These are phyloP conservation scores for Apamea monoglypha DNA, from an alignment of 2,888 invertebrate genomes.

Conservation along the genomic window DNA sequence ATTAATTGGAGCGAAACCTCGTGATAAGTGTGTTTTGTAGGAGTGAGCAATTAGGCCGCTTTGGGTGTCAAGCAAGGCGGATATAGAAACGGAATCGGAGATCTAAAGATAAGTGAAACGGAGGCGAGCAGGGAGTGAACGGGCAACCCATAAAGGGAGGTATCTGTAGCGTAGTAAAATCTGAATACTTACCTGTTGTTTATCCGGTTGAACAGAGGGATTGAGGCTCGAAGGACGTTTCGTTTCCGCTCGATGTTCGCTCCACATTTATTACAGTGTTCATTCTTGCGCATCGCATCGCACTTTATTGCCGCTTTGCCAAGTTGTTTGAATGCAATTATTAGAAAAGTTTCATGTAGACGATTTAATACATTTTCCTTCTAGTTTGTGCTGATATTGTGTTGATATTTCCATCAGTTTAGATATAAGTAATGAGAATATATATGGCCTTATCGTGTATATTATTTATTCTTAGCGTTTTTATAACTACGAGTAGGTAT, in stretches of 20 bases:
- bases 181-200: constrained; percentile 66
- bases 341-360: constrained; percentile 57
- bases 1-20: constrained; percentile 64
- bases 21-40: constrained; percentile 62
- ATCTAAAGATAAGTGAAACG: constrained; percentile 61
- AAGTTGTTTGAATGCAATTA: constrained; percentile 58
- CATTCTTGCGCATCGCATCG: constrained; percentile 59
- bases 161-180: constrained; percentile 62
- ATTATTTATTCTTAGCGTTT: background rate
- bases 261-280: constrained; percentile 63
- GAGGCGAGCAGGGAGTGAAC: constrained; percentile 41
- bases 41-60: constrained; percentile 53
- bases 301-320: constrained; percentile 52
- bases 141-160: constrained; percentile 47
- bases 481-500: no score
- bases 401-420: constrained; percentile 26
- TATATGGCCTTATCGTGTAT: background rate
- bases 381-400: constrained; percentile 14
- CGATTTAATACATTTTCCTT: constrained; percentile 56
- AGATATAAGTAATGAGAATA: constrained; percentile 1
- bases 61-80: constrained; percentile 53
- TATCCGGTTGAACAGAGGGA: constrained; percentile 57
- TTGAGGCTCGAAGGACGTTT: constrained; percentile 59
- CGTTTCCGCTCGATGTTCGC: constrained; percentile 55
- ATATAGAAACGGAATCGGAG: constrained; percentile 56